Conservation (phyloP, 2,888 invertebrate genomes). For the Amblyjoppa proteus region DNA sequence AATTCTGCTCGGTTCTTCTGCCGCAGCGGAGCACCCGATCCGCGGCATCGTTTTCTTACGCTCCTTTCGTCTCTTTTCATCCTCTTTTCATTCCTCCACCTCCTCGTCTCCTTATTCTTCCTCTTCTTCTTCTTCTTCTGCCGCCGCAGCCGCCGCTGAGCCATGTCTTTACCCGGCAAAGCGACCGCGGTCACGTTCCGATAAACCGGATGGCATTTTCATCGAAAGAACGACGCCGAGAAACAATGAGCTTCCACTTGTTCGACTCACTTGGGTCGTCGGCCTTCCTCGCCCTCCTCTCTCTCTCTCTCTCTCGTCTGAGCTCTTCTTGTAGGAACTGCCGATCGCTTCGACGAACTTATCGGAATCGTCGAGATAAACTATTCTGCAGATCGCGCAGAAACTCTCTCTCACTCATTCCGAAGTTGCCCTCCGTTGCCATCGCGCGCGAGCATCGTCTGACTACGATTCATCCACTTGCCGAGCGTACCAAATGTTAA, state of each 20-base stretch:
- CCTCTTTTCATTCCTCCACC: conserved; percentile 35
- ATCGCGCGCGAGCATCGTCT: background rate
- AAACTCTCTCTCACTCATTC: background rate
- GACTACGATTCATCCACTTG: conserved; percentile 62
- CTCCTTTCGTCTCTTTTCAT: conserved; percentile 30
- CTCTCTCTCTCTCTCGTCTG: conserved; percentile 1
- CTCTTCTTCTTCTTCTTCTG: conserved; percentile 24
- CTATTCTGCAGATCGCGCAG: conserved; percentile 25
- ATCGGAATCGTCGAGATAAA: conserved; percentile 14
- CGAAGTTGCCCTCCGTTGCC: conserved; percentile 12
- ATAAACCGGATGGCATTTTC: conserved; percentile 74
- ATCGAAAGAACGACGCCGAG: conserved; percentile 64
- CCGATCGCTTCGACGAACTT: conserved; percentile 4
- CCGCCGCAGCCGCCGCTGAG: conserved; percentile 29
- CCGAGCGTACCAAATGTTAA: conserved; percentile 11
- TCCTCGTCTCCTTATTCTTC: conserved; percentile 44
- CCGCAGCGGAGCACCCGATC: conserved; percentile 17
- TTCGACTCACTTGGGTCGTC: conserved; percentile 56
- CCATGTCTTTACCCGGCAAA: conserved; percentile 63
- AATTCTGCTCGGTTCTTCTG: conserved; percentile 34
- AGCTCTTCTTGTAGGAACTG: background rate
- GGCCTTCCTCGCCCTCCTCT: conserved; percentile 33
- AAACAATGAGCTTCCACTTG: conserved; percentile 68
- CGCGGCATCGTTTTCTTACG: conserved; percentile 12
- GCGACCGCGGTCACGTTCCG: conserved; percentile 72